phyloP scores from a whole-genome alignment of 2,888 invertebrate species.

The Lagria hirta region DNA sequence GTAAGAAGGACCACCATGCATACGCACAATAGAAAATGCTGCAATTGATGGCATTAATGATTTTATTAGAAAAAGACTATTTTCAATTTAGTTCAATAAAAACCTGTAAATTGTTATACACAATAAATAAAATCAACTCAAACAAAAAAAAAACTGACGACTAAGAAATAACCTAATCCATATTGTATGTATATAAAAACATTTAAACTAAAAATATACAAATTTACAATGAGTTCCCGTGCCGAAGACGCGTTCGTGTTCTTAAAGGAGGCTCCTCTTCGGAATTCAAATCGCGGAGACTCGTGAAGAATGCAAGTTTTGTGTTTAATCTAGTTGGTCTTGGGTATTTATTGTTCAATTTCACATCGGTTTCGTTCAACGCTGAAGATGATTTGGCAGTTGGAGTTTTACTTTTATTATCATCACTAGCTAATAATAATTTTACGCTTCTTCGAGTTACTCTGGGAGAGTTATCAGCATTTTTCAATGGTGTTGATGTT shows the following conservation, averaged over 20 bases:
- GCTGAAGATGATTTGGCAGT: conserved; percentile 12
- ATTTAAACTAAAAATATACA: conserved; percentile 8
- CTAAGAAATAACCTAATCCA: too few relatives aligned
- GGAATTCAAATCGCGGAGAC: conserved; percentile 25
- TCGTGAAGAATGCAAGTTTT: too few relatives aligned
- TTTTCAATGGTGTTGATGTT: conserved; percentile 21
- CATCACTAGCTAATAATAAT: not conserved
- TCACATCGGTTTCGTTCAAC: conserved; percentile 16
- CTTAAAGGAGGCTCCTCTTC: conserved; percentile 34
- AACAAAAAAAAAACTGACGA: too few relatives aligned
- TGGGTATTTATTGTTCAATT: conserved; percentile 7
- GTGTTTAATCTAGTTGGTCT: conserved; percentile 5
- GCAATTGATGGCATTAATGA: too few relatives aligned
- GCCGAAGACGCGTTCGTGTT: conserved; percentile 33
- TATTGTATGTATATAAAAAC: conserved; percentile 26
- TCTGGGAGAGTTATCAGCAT: not conserved
- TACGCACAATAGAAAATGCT: too few relatives aligned
- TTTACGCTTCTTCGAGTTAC: not conserved
- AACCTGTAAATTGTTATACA: too few relatives aligned
- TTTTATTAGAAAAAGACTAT: too few relatives aligned
- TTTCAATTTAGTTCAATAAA: too few relatives aligned
- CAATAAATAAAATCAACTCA: too few relatives aligned
- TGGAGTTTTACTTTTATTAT: conserved; percentile 7
- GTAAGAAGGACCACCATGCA: too few relatives aligned
- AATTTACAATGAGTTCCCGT: conserved; percentile 29